phyloP scores from a whole-genome alignment of 2,888 invertebrate genomes.

The Drosophila paracracens region DNA sequence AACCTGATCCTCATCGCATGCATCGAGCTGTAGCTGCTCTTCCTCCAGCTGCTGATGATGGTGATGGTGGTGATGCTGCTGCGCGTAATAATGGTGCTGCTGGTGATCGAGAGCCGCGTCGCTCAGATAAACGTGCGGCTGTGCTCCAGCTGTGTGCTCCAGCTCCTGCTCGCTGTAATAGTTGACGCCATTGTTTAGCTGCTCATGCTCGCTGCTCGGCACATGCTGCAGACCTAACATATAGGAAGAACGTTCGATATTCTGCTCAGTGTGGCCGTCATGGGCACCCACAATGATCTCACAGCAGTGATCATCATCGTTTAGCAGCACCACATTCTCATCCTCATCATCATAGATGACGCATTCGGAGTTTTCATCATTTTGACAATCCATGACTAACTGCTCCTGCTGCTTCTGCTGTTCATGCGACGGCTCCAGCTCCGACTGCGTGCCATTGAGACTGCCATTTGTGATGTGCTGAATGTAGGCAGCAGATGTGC shows the following conservation, averaged over 20 bases:
- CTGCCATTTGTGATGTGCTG: constrained; percentile 44
- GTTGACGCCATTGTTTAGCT: constrained; percentile 28
- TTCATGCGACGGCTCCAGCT: constrained; percentile 25
- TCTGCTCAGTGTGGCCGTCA: constrained; percentile 34
- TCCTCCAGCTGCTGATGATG: constrained; percentile 18
- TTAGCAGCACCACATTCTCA: constrained; percentile 56
- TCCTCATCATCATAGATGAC: constrained; percentile 67
- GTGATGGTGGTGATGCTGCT: constrained; percentile 30
- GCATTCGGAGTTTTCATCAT: constrained; percentile 32
- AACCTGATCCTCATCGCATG: constrained; percentile 51
- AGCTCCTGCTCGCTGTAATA: constrained; percentile 31
- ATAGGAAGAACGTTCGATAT: constrained; percentile 46
- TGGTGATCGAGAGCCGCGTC: constrained; percentile 60
- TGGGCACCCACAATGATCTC: constrained; percentile 63
- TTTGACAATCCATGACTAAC: constrained; percentile 15
- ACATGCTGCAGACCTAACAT: constrained; percentile 41
- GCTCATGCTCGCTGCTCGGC: constrained; percentile 12
- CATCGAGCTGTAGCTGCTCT: constrained; percentile 43
- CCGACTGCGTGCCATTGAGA: neutral
- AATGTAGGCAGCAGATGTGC: constrained; percentile 23
- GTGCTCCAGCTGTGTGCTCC: constrained; percentile 7
- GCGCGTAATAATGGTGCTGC: constrained; percentile 29
- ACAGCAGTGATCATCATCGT: constrained; percentile 64
- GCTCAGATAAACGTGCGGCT: constrained; percentile 62
- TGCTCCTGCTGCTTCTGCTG: constrained; percentile 13